Percentiles rank a stretch among this genome's conserved stretches.
Conservation (phyloP, 1,140 invertebrate genomes). For the Nymphalis io region DNA sequence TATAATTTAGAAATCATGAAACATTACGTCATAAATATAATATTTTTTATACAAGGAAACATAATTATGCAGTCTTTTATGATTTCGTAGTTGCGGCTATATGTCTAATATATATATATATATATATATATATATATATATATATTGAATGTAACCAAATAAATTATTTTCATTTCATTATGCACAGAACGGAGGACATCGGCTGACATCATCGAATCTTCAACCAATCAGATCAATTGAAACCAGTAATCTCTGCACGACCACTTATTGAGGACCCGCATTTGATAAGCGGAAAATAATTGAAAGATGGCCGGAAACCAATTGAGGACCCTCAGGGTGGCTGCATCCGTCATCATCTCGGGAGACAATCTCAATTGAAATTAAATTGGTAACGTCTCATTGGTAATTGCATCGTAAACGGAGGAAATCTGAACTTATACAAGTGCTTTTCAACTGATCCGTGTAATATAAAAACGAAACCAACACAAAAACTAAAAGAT, state of each 20-base stretch:
- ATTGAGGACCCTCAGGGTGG: constrained; percentile 50
- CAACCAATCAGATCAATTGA: constrained; percentile 36
- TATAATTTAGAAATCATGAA: no score
- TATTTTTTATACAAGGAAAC: no score
- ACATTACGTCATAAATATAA: no score
- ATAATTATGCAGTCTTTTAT: no score
- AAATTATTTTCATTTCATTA: background rate
- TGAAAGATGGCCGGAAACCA: constrained; percentile 65
- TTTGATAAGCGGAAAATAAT: constrained; percentile 46
- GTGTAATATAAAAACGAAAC: background rate
- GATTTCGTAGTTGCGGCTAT: no score
- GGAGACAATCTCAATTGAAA: constrained; percentile 60
- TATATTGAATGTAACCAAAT: no score
- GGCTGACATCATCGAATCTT: constrained; percentile 13
- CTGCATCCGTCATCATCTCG: constrained; percentile 61
- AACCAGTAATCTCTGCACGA: constrained; percentile 33
- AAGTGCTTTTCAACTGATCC: background rate
- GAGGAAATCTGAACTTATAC: constrained; percentile 26
- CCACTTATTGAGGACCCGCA: constrained; percentile 34
- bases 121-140: no score
- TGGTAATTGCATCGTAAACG: constrained; percentile 38
- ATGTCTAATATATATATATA: no score
- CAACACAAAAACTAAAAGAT: no score
- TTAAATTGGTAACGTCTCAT: constrained; percentile 44
- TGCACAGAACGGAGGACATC: background rate